Percentiles rank a stretch among this genome's conserved stretches.
Evolutionary conservation across 1,140 invertebrate genomes (phyloP).

Genomic region (Drosophila elegans): DNA sequence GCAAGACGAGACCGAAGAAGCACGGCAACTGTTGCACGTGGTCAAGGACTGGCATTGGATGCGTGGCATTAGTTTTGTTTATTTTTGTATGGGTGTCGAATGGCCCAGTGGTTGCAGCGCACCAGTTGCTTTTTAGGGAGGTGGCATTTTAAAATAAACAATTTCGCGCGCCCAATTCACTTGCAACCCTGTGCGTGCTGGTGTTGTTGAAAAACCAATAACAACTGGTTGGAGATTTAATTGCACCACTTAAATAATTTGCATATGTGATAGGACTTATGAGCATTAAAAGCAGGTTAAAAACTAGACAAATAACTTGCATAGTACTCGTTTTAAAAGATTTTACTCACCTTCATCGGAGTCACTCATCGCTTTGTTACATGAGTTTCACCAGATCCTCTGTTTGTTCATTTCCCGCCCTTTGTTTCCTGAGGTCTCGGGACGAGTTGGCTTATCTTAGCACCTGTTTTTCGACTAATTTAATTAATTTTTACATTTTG

Average conservation of each 20-base stretch:
- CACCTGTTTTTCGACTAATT: conserved; percentile 5
- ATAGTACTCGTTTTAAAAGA: not conserved
- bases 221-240: not conserved
- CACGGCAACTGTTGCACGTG: conserved; percentile 69
- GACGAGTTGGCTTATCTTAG: conserved; percentile 9
- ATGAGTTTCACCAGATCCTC: not conserved
- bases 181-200: conserved; percentile 15
- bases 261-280: not conserved
- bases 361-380: conserved; percentile 41
- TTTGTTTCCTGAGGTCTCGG: not conserved
- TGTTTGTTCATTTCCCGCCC: not conserved
- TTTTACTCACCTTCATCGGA: conserved; percentile 68
- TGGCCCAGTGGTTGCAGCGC: conserved; percentile 28
- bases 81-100: conserved; percentile 13
- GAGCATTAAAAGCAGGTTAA: not conserved
- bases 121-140: conserved; percentile 17
- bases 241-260: conserved; percentile 1
- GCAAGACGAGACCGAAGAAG: conserved; percentile 58
- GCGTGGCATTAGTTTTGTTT: conserved; percentile 3
- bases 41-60: conserved; percentile 28
- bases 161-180: conserved; percentile 15
- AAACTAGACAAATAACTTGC: not conserved
- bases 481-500: conserved; percentile 18
- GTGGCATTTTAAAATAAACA: conserved; percentile 19
- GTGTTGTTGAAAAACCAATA: conserved; percentile 52